Evolutionary conservation across 23 tunicate genomes (phyloP), one percentile per base, ranked within the genome.

Genomic region (Clavelina lepadiformis): DNA sequence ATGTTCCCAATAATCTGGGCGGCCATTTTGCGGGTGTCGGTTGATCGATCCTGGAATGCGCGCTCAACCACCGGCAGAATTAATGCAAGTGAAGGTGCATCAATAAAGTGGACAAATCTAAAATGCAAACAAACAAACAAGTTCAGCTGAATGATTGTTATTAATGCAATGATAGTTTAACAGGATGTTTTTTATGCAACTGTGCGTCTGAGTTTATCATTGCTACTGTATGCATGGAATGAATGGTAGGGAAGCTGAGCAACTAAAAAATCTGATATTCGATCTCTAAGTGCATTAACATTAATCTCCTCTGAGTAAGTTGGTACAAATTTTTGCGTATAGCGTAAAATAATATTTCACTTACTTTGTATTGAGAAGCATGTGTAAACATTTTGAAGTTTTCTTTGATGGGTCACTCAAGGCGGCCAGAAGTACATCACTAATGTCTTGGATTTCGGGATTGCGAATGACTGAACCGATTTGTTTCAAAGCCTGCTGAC

Each of bases 1-100:
- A 93, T 93, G 79, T 85, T 85, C 36, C 88, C 93, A 32, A 93
- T 84, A 38, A 93, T 93, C 62, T 93, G 98, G 22, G 98, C 98
- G 20, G 98, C 92, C 83, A 85, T 79, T 72, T 85, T 84, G 46
- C 98, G 65, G 0, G 94, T 75, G 32, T 85, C 88, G 15, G 93
- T 74, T 0, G 98, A 85, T 20, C 94, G 73, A 65, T 81, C 83
- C 31, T 66, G 58, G 61, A 93, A 93, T 1, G 94, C 93, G 58
- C 98, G 77, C 21, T 79, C 52, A 8, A 93, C 94, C 38, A 93
- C 86, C 3, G 98, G 98, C 36, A 93, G 80, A 38, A 93, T 85
- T 38, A 93, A 75, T 31, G 98, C 98, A 2, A 93, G 79, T 26
- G 98, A 93, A 5, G 98, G 87, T 6, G 98, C 98, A 56, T 93